Conservation (phyloP, 2,113 vertebrate species). For the Ia io region DNA sequence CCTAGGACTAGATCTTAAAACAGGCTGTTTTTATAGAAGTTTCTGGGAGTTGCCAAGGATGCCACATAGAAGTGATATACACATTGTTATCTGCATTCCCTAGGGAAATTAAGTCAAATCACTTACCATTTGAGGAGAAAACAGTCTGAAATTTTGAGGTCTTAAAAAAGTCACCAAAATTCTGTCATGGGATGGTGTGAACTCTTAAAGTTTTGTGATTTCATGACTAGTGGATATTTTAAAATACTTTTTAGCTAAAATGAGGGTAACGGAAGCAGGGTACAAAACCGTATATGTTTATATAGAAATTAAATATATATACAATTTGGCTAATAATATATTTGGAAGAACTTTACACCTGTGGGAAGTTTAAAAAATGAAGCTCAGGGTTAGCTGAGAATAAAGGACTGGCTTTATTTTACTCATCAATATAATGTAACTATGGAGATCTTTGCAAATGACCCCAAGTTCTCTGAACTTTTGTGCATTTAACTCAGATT, state of each 20-base stretch:
- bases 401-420: conserved; percentile 18
- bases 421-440: neutral
- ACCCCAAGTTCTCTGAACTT: conserved; percentile 63
- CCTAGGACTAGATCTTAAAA: neutral
- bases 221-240: neutral
- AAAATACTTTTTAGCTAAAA: conserved; percentile 26
- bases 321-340: neutral
- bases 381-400: neutral
- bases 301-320: neutral
- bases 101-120: neutral
- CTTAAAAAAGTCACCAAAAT: conserved; percentile 34
- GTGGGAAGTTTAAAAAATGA: neutral
- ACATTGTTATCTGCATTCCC: neutral
- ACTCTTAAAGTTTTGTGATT: neutral
- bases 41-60: neutral
- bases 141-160: neutral
- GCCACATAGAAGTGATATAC: neutral
- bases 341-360: neutral
- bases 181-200: neutral
- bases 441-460: conserved; percentile 45
- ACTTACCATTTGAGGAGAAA: conserved; percentile 5
- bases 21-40: neutral
- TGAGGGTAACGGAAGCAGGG: neutral
- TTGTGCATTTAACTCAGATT: conserved; percentile 50
- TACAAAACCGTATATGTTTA: neutral